Evolutionary conservation across 1,140 invertebrate genomes (phyloP), one percentile per base, ranked within the genome.

Genomic region (Ruditapes philippinarum): DNA sequence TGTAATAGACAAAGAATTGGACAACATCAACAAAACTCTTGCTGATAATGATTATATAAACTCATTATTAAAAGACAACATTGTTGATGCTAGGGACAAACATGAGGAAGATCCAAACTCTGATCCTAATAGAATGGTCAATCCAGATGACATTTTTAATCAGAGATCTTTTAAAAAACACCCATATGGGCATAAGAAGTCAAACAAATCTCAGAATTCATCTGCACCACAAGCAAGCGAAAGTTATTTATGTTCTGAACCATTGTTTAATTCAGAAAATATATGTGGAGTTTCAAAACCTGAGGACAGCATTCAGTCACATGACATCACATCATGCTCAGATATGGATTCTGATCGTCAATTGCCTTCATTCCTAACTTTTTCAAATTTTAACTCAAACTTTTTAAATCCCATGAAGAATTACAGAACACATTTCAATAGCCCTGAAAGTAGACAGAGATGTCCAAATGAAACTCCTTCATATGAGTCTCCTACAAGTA

Each of bases 161-260:
- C 33, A 25, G 4, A 82, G 70, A 62, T 45, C 49, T 4, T 89
- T 89, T 49, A 89, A 89, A 42, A 89, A 89, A 49, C 87, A 89
- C 49, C 87, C 87, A 19, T 80, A 40, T 82, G 87, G 87, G 22
- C 87, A 89, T 45, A 89, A 89, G 42, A 88, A 88, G 36, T 82
- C 87, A 0, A 80, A 76, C 25, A 79, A 88, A 70, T 42, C 31
- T 9, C 7, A 3, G 5, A 3, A 78, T 14, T 60, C 33, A 7
- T 60, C 78, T 57, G 25, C 28, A 12, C 4, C 45, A 1, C 65
- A 70, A 70, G 25, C 54, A 57, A 25, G 17, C 1, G 31, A 33
- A 19, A 33, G 7, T 2, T 5, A 33, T 14, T 49, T 42, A 51
- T 49, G 1, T 3, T 54, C 25, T 49, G 3, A 19, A 51, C 5